Evolutionary conservation across 1,140 invertebrate species (phyloP), one percentile per base, ranked within the genome.

Genomic region (Musca vetustissima): DNA sequence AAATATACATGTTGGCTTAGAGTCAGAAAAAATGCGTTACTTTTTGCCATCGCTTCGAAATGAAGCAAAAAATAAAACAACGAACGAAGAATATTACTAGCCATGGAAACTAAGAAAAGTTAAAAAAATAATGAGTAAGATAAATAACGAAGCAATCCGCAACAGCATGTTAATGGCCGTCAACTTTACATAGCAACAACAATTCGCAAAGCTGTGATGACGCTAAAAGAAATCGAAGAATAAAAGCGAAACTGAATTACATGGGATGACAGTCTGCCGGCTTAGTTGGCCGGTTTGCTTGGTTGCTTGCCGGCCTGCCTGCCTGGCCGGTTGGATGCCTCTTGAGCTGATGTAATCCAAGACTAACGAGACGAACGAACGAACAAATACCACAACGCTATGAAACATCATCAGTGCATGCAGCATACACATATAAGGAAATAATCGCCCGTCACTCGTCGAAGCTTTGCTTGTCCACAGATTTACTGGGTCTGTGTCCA

Each of bases 171-270:
- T 61, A 61, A 61, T 43, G 57, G 28, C 57, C 32, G 28, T 36
- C 57, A 61, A 43, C 57, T 43, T 61, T 61, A 61, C 57, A 61
- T 43, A 43, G 36, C 36, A 43, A 43, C 36, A 43, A 43, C 36
- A 43, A 43, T 11, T 43, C 36, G 6, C 1, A 43, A 13, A 13
- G 36, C 36, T 2, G 13, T 13, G 6, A 43, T n/a, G 57, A 61
- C 36, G 15, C 13, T 17, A 59, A 28, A 36, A 61, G 15, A 21
- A 32, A 59, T 28, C 15, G 28, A 17, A 59, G 55, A 59, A 59
- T 59, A 61, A 61, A 61, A 61, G 57, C 55, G 55, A 59, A 59
- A 59, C 55, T 59, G 55, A 59, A 59, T 59, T 59, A 59, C 55
- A 59, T 59, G 55, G 17, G 28, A 28, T 28, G 28, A 28, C 28